phyloP scores from a whole-genome alignment of 2,797 vertebrate genomes.

The Lepilemur septentrionalis region DNA sequence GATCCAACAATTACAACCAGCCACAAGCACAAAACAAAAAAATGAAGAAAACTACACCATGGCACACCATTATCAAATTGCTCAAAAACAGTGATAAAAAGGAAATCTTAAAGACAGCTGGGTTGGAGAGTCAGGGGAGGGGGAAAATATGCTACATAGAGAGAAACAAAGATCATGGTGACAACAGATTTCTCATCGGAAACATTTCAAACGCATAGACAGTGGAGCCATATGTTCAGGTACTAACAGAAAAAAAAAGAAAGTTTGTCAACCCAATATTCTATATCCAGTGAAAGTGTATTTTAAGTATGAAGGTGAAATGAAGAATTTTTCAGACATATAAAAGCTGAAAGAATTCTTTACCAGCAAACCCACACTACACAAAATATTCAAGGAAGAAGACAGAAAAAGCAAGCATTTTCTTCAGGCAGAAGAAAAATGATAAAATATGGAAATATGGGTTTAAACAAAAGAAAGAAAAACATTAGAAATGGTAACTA shows the following conservation, averaged over 20 bases:
- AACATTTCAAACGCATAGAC: not conserved
- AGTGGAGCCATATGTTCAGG: not conserved
- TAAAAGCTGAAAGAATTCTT: not conserved
- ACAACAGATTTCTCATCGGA: not conserved
- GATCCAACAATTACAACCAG: not conserved
- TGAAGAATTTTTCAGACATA: not conserved
- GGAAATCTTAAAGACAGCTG: not conserved
- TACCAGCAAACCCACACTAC: not conserved
- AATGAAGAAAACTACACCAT: not conserved
- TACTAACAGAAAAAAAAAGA: not conserved
- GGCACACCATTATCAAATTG: not conserved
- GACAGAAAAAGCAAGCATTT: not conserved
- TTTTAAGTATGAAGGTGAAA: not conserved
- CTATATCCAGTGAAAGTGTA: not conserved
- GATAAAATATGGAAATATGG: not conserved
- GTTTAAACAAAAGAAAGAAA: not conserved
- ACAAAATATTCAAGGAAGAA: constrained; percentile 9
- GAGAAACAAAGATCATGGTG: not conserved
- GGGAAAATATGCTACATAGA: not conserved
- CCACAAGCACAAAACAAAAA: not conserved
- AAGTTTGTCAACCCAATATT: not conserved
- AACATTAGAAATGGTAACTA: not conserved
- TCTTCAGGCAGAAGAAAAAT: constrained; percentile 16
- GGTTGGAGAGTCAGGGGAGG: not conserved
- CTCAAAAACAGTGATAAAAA: not conserved